These are phyloP conservation scores for Rhincodon typus DNA, from an alignment of 2,797 vertebrate species.

Conservation along the genomic window DNA sequence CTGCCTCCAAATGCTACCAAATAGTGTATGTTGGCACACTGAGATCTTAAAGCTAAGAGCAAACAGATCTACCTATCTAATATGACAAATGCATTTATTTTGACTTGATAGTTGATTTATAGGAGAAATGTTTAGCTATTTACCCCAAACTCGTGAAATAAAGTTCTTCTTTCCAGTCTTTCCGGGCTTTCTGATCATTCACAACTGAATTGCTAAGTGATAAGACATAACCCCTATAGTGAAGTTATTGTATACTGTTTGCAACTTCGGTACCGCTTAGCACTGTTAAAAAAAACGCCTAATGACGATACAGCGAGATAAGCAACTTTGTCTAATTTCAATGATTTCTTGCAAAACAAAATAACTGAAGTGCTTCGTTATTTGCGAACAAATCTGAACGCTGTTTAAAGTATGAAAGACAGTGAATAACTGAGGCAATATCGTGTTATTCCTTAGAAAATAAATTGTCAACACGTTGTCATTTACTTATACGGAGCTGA, in stretches of 20 bases:
- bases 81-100: not conserved
- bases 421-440: not conserved
- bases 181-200: not conserved
- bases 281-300: not conserved
- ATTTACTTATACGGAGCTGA: not conserved
- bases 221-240: not conserved
- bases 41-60: not conserved
- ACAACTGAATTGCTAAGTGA: not conserved
- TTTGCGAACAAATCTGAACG: not conserved
- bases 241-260: not conserved
- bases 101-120: not conserved
- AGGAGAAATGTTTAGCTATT: not conserved
- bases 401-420: not conserved
- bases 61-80: constrained; percentile 25
- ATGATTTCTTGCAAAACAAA: not conserved
- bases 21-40: not conserved
- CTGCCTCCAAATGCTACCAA: not conserved
- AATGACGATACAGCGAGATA: not conserved
- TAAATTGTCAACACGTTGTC: not conserved
- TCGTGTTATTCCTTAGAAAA: not conserved
- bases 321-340: not conserved
- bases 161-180: not conserved
- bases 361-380: not conserved
- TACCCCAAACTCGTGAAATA: not conserved
- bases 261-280: not conserved